Conservation (phyloP, 2,113 vertebrate species). For the Trichechus manatus region DNA sequence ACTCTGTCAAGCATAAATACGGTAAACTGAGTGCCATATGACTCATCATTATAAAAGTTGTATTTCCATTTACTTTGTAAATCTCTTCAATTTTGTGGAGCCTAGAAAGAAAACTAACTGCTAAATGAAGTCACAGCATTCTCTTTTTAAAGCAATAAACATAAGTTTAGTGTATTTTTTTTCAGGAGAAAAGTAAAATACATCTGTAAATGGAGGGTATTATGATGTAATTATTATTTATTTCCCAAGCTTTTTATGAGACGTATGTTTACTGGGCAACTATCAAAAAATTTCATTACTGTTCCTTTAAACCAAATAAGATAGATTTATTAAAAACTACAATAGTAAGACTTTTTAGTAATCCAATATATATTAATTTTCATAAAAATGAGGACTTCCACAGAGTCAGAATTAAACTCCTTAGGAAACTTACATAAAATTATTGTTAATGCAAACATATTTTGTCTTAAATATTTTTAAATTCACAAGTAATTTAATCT, state of each 20-base stretch:
- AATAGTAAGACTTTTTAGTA: slow-evolving; percentile 23
- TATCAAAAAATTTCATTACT: slow-evolving; percentile 53
- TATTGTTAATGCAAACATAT: background rate
- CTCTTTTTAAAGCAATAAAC: slow-evolving; percentile 68
- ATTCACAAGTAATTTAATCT: background rate
- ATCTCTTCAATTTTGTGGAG: slow-evolving; percentile 74
- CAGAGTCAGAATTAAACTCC: background rate
- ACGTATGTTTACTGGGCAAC: background rate
- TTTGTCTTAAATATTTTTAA: slow-evolving; percentile 30
- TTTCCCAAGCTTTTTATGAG: slow-evolving; percentile 32
- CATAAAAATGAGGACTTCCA: slow-evolving; percentile 26
- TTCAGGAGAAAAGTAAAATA: slow-evolving; percentile 72
- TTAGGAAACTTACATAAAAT: slow-evolving; percentile 15
- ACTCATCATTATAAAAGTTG: slow-evolving; percentile 72
- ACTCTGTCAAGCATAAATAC: slow-evolving; percentile 74
- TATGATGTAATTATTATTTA: slow-evolving; percentile 68
- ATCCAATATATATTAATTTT: slow-evolving; percentile 4
- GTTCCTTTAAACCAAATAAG: slow-evolving; percentile 39
- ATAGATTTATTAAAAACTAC: slow-evolving; percentile 46
- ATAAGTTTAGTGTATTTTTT: slow-evolving; percentile 55
- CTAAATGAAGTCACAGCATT: slow-evolving; percentile 66
- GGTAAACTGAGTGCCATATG: slow-evolving; percentile 72
- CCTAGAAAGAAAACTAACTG: slow-evolving; percentile 74
- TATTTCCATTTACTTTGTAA: slow-evolving; percentile 79
- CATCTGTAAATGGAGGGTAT: slow-evolving; percentile 56